phyloP scores from a whole-genome alignment of 2,797 vertebrate species.

The Cyprinodon diabolis region DNA sequence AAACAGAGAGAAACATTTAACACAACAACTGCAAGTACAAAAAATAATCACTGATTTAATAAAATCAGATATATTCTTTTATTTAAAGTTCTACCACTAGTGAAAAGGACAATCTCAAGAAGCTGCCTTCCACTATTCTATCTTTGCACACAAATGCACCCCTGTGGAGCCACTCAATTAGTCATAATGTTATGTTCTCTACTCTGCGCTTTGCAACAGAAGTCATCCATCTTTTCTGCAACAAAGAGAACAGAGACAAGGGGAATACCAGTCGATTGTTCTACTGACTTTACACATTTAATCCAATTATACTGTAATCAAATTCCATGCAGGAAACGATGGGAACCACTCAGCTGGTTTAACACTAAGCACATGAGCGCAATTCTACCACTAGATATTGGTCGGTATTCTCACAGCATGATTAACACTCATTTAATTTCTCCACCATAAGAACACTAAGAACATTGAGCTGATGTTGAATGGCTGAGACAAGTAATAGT shows the following conservation, averaged over 20 bases:
- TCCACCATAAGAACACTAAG: neutral
- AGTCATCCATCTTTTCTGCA: constrained; percentile 46
- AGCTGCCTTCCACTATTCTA: constrained; percentile 51
- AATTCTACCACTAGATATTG: neutral
- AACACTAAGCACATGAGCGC: neutral
- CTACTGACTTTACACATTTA: constrained; percentile 36
- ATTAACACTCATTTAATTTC: neutral
- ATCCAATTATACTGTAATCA: constrained; percentile 45
- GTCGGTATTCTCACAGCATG: neutral
- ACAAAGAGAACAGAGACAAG: neutral
- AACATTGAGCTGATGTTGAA: neutral
- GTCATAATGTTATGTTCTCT: constrained; percentile 50
- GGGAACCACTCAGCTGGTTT: neutral
- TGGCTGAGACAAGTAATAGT: too few species aligned
- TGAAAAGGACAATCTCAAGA: constrained; percentile 16
- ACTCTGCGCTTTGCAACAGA: constrained; percentile 29
- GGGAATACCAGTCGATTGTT: constrained; percentile 24
- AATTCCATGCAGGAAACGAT: constrained; percentile 14
- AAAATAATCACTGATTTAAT: neutral
- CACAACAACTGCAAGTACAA: constrained; percentile 31
- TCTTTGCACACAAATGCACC: constrained; percentile 31
- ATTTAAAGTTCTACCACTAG: neutral
- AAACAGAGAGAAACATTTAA: constrained; percentile 21
- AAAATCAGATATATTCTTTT: neutral
- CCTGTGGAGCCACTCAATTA: constrained; percentile 60